Evolutionary conservation across 2,888 invertebrate species (phyloP), one percentile per base, ranked within the genome.

Genomic region (Troilus luridus): DNA sequence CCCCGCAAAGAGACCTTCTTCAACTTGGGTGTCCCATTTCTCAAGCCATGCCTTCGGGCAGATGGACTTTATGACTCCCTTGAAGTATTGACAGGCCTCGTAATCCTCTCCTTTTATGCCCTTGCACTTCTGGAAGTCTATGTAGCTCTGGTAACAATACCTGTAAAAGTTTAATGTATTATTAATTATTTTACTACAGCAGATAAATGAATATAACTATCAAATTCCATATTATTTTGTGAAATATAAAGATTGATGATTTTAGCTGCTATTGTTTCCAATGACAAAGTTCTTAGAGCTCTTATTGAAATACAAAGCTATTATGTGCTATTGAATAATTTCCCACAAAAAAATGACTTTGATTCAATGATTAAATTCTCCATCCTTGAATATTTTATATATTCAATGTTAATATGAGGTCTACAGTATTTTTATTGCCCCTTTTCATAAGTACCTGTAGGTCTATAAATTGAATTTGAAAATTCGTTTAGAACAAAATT

Each of bases 111-210:
- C 98, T 93, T 98, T 97, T 90, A 97, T 96, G 94, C 97, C 98
- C 94, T 96, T 96, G 95, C 99, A 99, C 62, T 99, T 97, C 94
- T 98, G 97, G 95, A 96, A 99, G 95, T 99, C 99, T 93, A 99
- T 94, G 94, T 97, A 99, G 94, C 98, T 98, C 94, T 97, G 97
- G 95, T 97, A 98, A 95, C 99, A 99, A 94, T 98, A 97, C 94
- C 97, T 97, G 95, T 17, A 77, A 77, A 77, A 77, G 1, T 17
- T 77, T 77, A 0, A 12, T 24, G 11, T 24, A 77, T 41, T 41
- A 27, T 8, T 24, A 77, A 17, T 77, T 24, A 8, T 11, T 12
- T 17, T 3, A 41, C 5, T 5, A 19, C 24, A 14, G 5, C 14
- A 67, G 27, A 67, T 6, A 41, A 24, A 8, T 2, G 17, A 27